Evolutionary conservation across 2,888 invertebrate species (phyloP).

Genomic region (Acronicta aceris): DNA sequence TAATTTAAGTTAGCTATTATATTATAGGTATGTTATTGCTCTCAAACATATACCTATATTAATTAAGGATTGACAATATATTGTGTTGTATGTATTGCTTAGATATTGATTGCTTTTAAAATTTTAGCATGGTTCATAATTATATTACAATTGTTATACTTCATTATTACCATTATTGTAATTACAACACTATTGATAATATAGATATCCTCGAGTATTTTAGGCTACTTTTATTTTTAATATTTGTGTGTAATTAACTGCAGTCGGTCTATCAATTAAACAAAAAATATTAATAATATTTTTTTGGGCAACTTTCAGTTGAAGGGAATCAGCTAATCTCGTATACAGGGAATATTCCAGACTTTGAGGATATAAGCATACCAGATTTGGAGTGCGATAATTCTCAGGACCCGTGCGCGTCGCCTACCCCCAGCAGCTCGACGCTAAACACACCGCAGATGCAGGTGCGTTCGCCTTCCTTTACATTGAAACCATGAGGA

Average conservation of each 20-base stretch:
- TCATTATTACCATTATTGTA: conserved; percentile 29
- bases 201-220: conserved; percentile 26
- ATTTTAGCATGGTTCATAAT: conserved; percentile 42
- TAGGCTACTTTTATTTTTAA: conserved; percentile 21
- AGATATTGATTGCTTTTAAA: conserved; percentile 41
- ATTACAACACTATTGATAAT: conserved; percentile 22
- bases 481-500: conserved; percentile 71
- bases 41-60: conserved; percentile 37
- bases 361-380: conserved; percentile 86
- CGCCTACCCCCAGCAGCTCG: conserved; percentile 68
- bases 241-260: conserved; percentile 46
- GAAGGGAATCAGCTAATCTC: conserved; percentile 88
- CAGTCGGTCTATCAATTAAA: conserved; percentile 37
- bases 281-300: conserved; percentile 53
- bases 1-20: conserved; percentile 40
- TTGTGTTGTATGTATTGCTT: conserved; percentile 41
- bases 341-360: conserved; percentile 88
- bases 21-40: conserved; percentile 45
- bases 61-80: conserved; percentile 31
- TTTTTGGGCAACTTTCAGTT: conserved; percentile 83
- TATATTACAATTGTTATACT: conserved; percentile 26
- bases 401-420: conserved; percentile 70
- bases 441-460: conserved; percentile 83
- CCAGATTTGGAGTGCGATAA: conserved; percentile 79
- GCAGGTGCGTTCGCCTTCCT: conserved; percentile 73